phyloP scores from a whole-genome alignment of 2,113 vertebrate genomes.

The Rhabdomys dilectus region DNA sequence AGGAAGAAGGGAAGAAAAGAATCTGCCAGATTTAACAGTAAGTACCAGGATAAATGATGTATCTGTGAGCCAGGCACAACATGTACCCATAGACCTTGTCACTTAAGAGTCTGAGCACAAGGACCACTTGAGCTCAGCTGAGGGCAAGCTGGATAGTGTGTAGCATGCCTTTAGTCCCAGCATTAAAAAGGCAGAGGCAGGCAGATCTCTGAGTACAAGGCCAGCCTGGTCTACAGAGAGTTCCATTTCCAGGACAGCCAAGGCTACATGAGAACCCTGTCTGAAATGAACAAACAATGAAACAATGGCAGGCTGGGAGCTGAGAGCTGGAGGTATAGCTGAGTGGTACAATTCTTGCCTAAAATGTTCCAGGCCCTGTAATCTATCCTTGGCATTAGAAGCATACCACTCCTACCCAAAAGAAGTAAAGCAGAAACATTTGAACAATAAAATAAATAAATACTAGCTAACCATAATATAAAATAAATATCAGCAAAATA shows the following conservation, averaged over 20 bases:
- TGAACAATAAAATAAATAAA: background rate
- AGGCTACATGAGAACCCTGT: background rate
- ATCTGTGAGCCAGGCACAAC: background rate
- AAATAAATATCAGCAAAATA: background rate
- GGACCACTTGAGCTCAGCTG: background rate
- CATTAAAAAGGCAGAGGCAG: background rate
- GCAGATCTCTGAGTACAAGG: background rate
- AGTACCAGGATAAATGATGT: slow-evolving; percentile 16
- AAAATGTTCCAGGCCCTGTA: background rate
- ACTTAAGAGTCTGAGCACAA: background rate
- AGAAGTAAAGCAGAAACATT: background rate
- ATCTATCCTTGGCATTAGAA: background rate
- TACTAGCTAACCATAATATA: background rate
- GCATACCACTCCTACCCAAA: background rate
- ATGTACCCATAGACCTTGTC: too few species aligned
- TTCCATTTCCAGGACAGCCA: background rate
- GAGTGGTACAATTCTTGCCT: background rate
- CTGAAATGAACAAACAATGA: background rate
- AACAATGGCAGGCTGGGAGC: background rate
- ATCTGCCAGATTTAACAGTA: slow-evolving; percentile 4
- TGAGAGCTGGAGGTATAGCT: background rate
- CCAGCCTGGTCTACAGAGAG: background rate
- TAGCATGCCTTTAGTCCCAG: background rate
- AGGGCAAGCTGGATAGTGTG: background rate
- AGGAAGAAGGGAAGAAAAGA: background rate